Evolutionary conservation across 2,888 invertebrate genomes (phyloP), one percentile per base, ranked within the genome.

Genomic region (Andrena dorsata): DNA sequence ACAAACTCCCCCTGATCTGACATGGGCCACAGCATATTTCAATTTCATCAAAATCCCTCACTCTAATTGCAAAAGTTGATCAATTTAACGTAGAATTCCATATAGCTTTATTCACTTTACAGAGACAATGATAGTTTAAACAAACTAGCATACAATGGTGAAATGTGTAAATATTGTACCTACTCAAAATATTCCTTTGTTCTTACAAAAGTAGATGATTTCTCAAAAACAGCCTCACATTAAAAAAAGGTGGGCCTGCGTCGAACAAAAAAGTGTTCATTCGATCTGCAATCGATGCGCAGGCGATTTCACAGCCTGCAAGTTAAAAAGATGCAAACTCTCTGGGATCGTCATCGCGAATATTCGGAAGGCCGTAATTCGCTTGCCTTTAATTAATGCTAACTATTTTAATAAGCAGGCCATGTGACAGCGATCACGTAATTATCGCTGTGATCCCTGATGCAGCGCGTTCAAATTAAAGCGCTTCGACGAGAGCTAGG

Each of bases 351-450:
- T 35, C 28, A 20, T 56, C 16, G 6, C 2, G 30, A 35, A 20
- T 51, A 30, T n/a, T 49, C 30, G 56, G 26, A 65, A 78, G 64
- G 78, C 69, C 47, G 56, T 70, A 77, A 80, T 65, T 75, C 70
- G 61, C 60, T 68, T 76, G 75, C 73, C 86, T 86, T 88, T 90
- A 90, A 89, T 90, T 90, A 88, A 88, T 85, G 83, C 80, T 78
- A 86, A 81, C 79, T 80, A 84, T 88, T 86, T 90, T 85, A 85
- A 86, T 87, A 87, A 85, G 79, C 77, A 65, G 61, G 47, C 32
- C 60, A 77, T 70, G 82, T 58, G 82, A 79, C 72, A 71, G 63
- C 76, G 74, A 83, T 83, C 78, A 56, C 66, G 78, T 76, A 79
- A 87, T 82, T 83, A 83, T 84, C 83, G 82, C 78, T 51, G 35